Conservation (phyloP, 1,140 invertebrate species). For the Trypoxylus dichotomus region DNA sequence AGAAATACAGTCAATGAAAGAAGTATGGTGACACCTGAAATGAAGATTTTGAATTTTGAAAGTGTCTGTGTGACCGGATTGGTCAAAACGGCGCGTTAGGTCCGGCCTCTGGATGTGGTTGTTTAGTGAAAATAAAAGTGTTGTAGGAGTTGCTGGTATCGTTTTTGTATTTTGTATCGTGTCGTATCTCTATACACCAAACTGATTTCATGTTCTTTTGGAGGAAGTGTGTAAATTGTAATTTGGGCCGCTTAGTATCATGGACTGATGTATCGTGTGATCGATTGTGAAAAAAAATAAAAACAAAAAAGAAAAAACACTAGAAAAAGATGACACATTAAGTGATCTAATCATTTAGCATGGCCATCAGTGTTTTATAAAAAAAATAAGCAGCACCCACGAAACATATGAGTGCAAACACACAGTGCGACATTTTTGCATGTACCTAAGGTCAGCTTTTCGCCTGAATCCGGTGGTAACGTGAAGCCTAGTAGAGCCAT, state of each 20-base stretch:
- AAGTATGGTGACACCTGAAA: constrained; percentile 95
- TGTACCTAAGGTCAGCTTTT: constrained; percentile 96
- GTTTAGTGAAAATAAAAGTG: not conserved
- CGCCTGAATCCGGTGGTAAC: constrained; percentile 96
- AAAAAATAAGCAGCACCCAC: constrained; percentile 40
- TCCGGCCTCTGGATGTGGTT: constrained; percentile 30
- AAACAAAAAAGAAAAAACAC: not conserved
- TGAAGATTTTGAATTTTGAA: constrained; percentile 49
- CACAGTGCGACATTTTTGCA: constrained; percentile 38
- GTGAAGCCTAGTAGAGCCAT: constrained; percentile 98
- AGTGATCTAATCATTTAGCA: constrained; percentile 39
- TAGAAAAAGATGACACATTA: constrained; percentile 31
- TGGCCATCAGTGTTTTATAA: constrained; percentile 32
- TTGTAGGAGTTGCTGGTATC: not conserved
- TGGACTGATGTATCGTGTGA: constrained; percentile 31
- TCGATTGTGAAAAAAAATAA: constrained; percentile 7
- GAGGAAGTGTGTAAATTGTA: not conserved
- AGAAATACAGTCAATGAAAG: constrained; percentile 98
- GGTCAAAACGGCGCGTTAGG: constrained; percentile 26
- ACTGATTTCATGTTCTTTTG: not conserved
- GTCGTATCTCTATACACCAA: not conserved
- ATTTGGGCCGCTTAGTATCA: constrained; percentile 7
- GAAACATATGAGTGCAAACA: constrained; percentile 41
- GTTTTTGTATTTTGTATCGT: not conserved
- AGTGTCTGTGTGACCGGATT: constrained; percentile 39